Evolutionary conservation across 2,888 invertebrate species (phyloP).

Genomic region (Hyalella azteca): DNA sequence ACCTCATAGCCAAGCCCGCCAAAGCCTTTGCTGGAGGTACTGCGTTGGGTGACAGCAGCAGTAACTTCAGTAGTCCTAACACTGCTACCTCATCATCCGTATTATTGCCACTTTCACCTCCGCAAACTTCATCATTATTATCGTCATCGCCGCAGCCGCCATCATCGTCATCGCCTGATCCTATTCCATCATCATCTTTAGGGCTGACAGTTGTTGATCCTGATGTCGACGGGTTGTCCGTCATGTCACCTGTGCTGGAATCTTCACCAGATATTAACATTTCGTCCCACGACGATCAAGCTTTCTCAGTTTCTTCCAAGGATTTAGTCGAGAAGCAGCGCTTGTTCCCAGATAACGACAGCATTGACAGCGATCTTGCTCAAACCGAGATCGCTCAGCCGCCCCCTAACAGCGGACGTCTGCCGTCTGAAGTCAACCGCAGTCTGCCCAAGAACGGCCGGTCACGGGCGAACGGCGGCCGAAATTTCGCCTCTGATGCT

Average conservation of each 20-base stretch:
- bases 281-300: not conserved
- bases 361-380: not conserved
- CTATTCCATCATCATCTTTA: not conserved
- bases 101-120: not conserved
- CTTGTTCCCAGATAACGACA: not conserved
- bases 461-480: not conserved
- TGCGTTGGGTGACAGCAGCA: not conserved
- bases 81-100: constrained; percentile 25
- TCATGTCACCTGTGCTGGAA: not conserved
- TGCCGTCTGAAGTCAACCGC: not conserved
- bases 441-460: not conserved
- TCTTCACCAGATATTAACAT: constrained; percentile 1
- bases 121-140: not conserved
- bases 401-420: not conserved
- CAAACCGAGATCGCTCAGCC: not conserved
- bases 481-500: not conserved
- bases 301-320: not conserved
- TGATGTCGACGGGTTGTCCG: not conserved
- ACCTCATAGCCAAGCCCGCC: constrained; percentile 20
- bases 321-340: not conserved
- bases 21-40: constrained; percentile 6
- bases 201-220: not conserved
- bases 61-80: constrained; percentile 12
- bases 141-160: not conserved
- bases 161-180: not conserved